Percentiles rank a stretch among this genome's conserved stretches.
Evolutionary conservation across 2,888 invertebrate genomes (phyloP).

Genomic region (Erebia palarica): DNA sequence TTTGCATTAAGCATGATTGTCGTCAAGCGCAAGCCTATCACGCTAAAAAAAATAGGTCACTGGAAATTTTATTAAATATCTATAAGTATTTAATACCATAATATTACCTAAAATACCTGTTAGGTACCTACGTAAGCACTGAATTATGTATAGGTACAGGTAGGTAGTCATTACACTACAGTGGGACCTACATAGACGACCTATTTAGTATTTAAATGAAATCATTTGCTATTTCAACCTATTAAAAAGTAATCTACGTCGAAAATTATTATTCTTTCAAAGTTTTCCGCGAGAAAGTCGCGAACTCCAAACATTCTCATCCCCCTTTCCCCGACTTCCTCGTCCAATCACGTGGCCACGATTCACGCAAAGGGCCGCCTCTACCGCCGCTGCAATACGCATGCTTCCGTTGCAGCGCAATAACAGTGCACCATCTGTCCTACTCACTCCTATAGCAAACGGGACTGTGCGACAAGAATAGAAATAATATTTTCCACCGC

Average conservation of each 20-base stretch:
- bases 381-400: constrained; percentile 75
- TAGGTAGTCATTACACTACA: too few relatives aligned
- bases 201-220: not conserved
- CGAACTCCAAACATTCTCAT: constrained; percentile 67
- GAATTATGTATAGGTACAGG: too few relatives aligned
- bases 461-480: constrained; percentile 52
- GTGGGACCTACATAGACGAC: not conserved
- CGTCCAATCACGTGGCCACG: constrained; percentile 63
- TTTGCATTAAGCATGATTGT: too few relatives aligned
- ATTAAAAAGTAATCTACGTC: constrained; percentile 16
- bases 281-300: constrained; percentile 69
- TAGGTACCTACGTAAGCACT: too few relatives aligned
- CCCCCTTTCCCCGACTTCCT: constrained; percentile 61
- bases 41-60: too few relatives aligned
- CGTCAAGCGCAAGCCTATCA: too few relatives aligned
- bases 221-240: not conserved
- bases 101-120: too few relatives aligned
- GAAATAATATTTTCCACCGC: constrained; percentile 58
- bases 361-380: constrained; percentile 68
- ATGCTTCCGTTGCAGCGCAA: constrained; percentile 67
- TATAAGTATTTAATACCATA: too few relatives aligned
- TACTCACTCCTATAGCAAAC: constrained; percentile 52
- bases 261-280: constrained; percentile 45
- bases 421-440: constrained; percentile 53
- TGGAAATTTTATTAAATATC: too few relatives aligned